Evolutionary conservation across 2,888 invertebrate species (phyloP).

Genomic region (Mycalesis mineus): DNA sequence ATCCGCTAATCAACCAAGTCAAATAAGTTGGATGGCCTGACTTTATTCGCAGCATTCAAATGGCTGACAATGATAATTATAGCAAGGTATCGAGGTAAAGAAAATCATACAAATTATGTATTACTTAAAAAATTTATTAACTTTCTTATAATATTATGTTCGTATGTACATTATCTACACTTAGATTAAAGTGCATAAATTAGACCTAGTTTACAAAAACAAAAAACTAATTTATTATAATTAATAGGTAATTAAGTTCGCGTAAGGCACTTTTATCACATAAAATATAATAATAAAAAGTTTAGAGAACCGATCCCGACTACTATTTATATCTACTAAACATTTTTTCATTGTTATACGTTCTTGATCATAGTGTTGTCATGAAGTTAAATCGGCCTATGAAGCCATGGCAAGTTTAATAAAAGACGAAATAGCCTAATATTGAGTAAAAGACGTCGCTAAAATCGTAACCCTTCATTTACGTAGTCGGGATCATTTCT

Average conservation of each 20-base stretch:
- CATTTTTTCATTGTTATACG: background rate
- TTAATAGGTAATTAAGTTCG: constrained; percentile 10
- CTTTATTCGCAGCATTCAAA: too few species aligned
- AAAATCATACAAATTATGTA: background rate
- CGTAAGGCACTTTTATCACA: constrained; percentile 66
- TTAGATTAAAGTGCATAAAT: constrained; percentile 18
- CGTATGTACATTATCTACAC: constrained; percentile 31
- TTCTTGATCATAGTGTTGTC: background rate
- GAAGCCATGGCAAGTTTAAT: background rate
- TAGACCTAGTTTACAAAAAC: constrained; percentile 7
- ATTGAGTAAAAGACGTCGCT: too few species aligned
- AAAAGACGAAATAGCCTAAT: too few species aligned
- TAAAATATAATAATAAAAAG: constrained; percentile 27
- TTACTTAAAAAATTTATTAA: constrained; percentile 14
- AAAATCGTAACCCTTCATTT: background rate
- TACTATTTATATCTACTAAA: too few species aligned
- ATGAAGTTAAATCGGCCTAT: background rate
- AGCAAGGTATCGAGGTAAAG: background rate
- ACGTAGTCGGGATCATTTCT: background rate
- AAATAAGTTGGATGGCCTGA: too few species aligned
- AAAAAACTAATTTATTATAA: constrained; percentile 4
- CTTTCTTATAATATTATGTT: constrained; percentile 17
- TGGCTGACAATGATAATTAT: too few species aligned
- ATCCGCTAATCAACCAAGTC: too few species aligned
- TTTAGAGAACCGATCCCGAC: background rate